Conservation (phyloP, 2,888 invertebrate species). For the Athetis lepigone region DNA sequence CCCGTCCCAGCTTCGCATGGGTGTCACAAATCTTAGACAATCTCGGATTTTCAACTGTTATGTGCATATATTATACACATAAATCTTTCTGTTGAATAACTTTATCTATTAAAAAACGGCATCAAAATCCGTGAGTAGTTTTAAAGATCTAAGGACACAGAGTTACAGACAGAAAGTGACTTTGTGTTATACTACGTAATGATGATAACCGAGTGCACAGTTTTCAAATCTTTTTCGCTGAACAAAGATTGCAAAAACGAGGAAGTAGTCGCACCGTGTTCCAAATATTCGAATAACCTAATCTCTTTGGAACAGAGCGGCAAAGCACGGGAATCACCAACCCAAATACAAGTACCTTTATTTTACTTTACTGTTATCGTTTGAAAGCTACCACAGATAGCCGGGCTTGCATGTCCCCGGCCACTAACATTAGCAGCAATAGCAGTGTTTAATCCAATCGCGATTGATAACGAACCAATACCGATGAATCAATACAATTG, state of each 20-base stretch:
- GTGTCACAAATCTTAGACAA: no score
- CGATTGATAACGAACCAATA: constrained; percentile 61
- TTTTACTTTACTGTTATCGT: constrained; percentile 31
- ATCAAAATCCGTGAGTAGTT: no score
- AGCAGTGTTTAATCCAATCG: constrained; percentile 53
- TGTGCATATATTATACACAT: no score
- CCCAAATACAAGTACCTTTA: constrained; percentile 15
- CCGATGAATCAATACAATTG: constrained; percentile 46
- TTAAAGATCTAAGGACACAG: no score
- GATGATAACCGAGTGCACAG: no score
- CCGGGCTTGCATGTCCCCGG: constrained; percentile 58
- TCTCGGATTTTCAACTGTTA: no score
- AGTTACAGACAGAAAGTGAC: no score
- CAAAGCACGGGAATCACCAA: constrained; percentile 14
- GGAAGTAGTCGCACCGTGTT: background rate
- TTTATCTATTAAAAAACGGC: no score
- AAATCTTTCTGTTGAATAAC: no score
- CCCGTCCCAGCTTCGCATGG: no score
- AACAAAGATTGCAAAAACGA: background rate
- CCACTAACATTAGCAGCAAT: constrained; percentile 64
- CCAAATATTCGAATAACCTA: constrained; percentile 14
- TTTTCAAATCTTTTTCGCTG: no score
- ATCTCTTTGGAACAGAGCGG: constrained; percentile 2
- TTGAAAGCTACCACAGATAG: constrained; percentile 31
- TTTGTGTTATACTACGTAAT: no score